Percentiles rank a stretch among this genome's conserved stretches.
phyloP scores from a whole-genome alignment of 2,888 invertebrate genomes.

The Gymnocheta viridis region DNA sequence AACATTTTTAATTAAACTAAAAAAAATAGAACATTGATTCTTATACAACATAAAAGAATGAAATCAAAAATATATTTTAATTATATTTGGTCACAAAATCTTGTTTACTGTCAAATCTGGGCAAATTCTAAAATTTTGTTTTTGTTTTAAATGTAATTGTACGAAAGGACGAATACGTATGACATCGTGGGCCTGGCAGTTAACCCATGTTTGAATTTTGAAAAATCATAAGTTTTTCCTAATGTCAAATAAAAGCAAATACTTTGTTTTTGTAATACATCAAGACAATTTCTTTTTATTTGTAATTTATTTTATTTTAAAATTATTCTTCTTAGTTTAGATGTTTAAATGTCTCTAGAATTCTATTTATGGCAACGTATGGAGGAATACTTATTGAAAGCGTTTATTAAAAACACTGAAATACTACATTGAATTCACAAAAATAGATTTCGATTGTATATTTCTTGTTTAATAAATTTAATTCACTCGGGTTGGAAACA shows the following conservation, averaged over 20 bases:
- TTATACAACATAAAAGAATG: no score
- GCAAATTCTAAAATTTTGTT: no score
- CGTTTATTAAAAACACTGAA: conserved; percentile 35
- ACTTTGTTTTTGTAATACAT: conserved; percentile 38
- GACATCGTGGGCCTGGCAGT: no score
- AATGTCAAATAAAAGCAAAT: neutral
- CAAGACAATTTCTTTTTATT: conserved; percentile 47
- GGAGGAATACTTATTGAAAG: conserved; percentile 11
- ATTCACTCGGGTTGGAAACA: neutral
- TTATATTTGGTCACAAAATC: no score
- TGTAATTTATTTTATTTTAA: conserved; percentile 27
- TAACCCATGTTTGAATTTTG: neutral
- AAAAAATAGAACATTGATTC: no score
- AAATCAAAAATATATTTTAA: no score
- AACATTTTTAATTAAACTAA: no score
- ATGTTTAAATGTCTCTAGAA: conserved; percentile 4
- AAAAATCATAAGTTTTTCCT: neutral
- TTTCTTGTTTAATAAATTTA: neutral
- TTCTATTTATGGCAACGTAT: conserved; percentile 3
- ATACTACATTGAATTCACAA: conserved; percentile 14
- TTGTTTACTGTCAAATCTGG: no score
- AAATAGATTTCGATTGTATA: neutral
- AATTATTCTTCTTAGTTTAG: conserved; percentile 19
- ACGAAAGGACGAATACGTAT: no score
- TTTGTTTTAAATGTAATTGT: no score